Evolutionary conservation across 2,113 vertebrate species (phyloP).

Genomic region (Cariama cristata): DNA sequence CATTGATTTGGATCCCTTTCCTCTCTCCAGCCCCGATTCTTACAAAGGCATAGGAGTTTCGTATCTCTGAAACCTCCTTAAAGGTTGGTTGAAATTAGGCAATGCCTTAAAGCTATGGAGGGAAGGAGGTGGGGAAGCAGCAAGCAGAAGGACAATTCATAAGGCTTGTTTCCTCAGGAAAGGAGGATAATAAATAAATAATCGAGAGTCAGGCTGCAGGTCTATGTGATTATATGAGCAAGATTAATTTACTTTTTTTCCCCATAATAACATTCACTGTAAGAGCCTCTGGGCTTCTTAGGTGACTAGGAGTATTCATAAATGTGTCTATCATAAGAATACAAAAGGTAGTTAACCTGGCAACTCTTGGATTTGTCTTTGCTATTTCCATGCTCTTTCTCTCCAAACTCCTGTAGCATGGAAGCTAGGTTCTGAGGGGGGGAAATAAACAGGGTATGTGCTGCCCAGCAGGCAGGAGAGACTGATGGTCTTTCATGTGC

Average conservation of each 20-base stretch:
- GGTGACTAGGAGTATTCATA: neutral
- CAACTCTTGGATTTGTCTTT: neutral
- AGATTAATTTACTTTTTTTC: neutral
- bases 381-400: neutral
- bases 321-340: neutral
- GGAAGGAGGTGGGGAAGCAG: neutral
- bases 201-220: neutral
- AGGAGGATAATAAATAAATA: neutral
- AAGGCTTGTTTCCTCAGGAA: conserved; percentile 8
- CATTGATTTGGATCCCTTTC: neutral
- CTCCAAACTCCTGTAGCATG: neutral
- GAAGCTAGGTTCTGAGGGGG: neutral
- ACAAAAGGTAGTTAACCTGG: neutral
- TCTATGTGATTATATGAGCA: neutral
- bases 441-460: neutral
- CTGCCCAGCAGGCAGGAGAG: neutral
- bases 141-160: neutral
- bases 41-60: neutral
- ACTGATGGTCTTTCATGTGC: neutral
- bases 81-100: neutral
- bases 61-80: neutral
- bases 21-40: neutral
- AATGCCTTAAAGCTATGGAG: neutral
- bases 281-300: neutral
- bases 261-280: neutral